A percentile compares a stretch with the other conserved stretches of the same genome.
These are phyloP conservation scores for Austrofundulus limnaeus DNA, from an alignment of 2,113 vertebrate genomes.

Conservation along the genomic window DNA sequence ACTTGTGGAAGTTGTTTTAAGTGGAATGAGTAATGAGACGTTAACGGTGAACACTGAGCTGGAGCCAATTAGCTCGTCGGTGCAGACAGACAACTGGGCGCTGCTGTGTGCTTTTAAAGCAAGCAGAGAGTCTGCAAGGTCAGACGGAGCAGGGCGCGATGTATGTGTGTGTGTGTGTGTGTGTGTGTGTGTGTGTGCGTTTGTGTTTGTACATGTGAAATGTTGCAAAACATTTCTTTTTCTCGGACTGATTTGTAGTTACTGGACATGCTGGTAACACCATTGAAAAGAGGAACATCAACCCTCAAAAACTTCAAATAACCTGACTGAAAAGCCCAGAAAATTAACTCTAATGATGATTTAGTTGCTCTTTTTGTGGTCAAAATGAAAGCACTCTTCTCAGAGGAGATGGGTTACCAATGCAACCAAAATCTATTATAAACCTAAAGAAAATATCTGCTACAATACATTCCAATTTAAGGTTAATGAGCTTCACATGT, in stretches of 20 bases:
- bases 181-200: conserved; percentile 1
- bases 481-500: conserved; percentile 36
- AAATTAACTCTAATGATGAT: conserved; percentile 1
- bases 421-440: conserved; percentile 35
- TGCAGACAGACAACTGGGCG: conserved; percentile 70
- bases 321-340: neutral
- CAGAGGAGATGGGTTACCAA: conserved; percentile 20
- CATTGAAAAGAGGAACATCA: neutral
- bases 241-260: neutral
- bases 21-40: conserved; percentile 73
- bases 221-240: neutral
- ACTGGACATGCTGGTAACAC: neutral
- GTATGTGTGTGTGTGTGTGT: conserved; percentile 1
- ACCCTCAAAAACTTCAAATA: neutral
- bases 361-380: conserved; percentile 26
- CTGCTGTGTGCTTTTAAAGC: conserved; percentile 50
- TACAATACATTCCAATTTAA: conserved; percentile 20
- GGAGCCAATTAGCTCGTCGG: conserved; percentile 65
- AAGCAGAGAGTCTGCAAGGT: conserved; percentile 57
- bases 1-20: conserved; percentile 71
- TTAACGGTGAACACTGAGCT: conserved; percentile 64
- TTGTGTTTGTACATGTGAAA: neutral
- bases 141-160: conserved; percentile 28
- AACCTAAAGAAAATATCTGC: neutral
- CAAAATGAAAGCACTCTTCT: conserved; percentile 31